These are phyloP conservation scores for Eulemur mongoz DNA, from an alignment of 2,797 vertebrate genomes.

Conservation along the genomic window DNA sequence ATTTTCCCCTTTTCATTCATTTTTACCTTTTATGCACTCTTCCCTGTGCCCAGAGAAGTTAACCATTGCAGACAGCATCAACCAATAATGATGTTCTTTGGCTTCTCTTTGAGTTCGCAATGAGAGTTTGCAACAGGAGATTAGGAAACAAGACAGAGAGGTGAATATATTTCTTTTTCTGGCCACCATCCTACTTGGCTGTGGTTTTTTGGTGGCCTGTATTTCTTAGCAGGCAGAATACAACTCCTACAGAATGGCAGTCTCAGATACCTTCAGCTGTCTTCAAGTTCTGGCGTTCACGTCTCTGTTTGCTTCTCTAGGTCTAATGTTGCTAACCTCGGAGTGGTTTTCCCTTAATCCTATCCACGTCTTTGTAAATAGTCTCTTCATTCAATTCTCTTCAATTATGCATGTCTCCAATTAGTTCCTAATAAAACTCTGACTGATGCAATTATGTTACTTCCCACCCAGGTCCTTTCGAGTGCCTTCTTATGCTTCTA, in stretches of 20 bases:
- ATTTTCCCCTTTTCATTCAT: not conserved
- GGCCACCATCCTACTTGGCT: fast-evolving
- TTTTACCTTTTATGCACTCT: not conserved
- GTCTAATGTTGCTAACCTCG: not conserved
- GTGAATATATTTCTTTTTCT: not conserved
- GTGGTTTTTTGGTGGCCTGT: not conserved
- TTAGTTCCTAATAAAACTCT: not conserved
- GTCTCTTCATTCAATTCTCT: not conserved
- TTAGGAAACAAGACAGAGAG: not conserved
- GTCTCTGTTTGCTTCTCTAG: not conserved
- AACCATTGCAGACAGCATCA: not conserved
- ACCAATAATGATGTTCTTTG: not conserved
- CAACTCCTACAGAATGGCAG: not conserved
- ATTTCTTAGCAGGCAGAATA: not conserved
- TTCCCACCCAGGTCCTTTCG: not conserved
- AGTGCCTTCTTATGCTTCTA: not conserved
- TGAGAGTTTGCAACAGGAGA: not conserved
- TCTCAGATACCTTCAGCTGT: not conserved
- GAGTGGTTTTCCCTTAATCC: not conserved
- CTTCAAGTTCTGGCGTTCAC: not conserved
- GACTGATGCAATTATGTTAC: not conserved
- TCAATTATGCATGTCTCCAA: not conserved
- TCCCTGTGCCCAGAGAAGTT: not conserved
- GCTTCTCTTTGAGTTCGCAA: not conserved
- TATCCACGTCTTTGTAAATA: not conserved